Conservation (phyloP, 2,888 invertebrate species). For the Plusia festucae region DNA sequence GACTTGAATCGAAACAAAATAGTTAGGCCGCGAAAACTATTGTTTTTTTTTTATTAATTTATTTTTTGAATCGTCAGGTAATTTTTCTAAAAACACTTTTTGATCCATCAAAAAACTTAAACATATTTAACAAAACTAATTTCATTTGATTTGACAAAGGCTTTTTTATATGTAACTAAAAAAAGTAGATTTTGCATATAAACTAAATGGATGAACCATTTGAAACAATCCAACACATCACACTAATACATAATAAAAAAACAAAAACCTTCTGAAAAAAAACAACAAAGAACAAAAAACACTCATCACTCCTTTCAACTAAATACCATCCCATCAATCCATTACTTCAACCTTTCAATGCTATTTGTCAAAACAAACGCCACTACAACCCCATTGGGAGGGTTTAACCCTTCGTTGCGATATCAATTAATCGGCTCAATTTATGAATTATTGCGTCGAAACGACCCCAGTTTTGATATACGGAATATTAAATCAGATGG, state of each 20-base stretch:
- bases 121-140: too few species aligned
- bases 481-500: slow-evolving; percentile 79
- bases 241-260: background rate
- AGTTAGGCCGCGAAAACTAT: too few species aligned
- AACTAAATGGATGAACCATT: too few species aligned
- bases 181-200: too few species aligned
- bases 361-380: slow-evolving; percentile 82
- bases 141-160: too few species aligned
- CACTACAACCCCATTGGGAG: slow-evolving; percentile 58
- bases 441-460: slow-evolving; percentile 84
- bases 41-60: too few species aligned
- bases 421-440: slow-evolving; percentile 88
- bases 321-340: slow-evolving; percentile 60
- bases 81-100: too few species aligned
- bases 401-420: slow-evolving; percentile 79
- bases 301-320: slow-evolving; percentile 25
- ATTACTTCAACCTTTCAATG: slow-evolving; percentile 61
- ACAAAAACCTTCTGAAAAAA: background rate
- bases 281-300: background rate
- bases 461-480: slow-evolving; percentile 72
- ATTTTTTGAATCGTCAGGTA: too few species aligned
- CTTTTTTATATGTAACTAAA: too few species aligned
- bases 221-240: too few species aligned
- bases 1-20: too few species aligned
- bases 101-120: too few species aligned